A percentile compares a stretch with the other conserved stretches of the same genome.
Conservation (phyloP, 2,113 vertebrate species). For the Lanius ludovicianus region DNA sequence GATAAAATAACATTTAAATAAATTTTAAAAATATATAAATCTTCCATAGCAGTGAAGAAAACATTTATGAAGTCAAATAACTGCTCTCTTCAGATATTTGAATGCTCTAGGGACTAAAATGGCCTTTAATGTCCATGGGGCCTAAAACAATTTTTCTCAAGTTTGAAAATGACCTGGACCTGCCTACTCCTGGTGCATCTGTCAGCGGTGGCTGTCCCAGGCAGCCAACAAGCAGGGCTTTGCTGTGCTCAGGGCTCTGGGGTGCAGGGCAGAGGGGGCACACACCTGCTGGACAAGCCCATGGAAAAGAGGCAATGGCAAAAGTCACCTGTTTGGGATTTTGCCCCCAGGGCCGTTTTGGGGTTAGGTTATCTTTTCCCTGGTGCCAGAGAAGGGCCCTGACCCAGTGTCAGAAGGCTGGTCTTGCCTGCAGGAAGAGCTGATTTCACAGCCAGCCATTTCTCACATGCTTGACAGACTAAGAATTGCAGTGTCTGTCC, state of each 20-base stretch:
- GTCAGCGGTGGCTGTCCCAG: neutral
- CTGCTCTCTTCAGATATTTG: neutral
- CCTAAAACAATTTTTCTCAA: neutral
- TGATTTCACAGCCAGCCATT: neutral
- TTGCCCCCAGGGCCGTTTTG: neutral
- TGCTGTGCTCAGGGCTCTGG: fast-evolving
- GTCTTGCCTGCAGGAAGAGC: neutral
- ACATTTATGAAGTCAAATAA: neutral
- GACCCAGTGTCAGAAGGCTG: neutral
- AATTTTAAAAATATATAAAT: too few relatives aligned
- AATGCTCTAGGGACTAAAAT: neutral
- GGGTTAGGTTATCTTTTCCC: neutral
- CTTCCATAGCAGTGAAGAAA: neutral
- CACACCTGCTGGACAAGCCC: fast-evolving
- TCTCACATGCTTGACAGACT: neutral
- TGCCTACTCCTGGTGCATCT: neutral
- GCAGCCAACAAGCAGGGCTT: neutral
- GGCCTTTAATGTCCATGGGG: neutral
- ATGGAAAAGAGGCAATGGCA: neutral
- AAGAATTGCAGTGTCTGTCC: neutral
- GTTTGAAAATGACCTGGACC: neutral
- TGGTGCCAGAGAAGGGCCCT: neutral
- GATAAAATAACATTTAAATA: neutral
- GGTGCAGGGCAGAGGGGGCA: fast-evolving
- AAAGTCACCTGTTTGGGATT: fast-evolving